Evolutionary conservation across 1,140 invertebrate species (phyloP).

Genomic region (Drosophila simulans): DNA sequence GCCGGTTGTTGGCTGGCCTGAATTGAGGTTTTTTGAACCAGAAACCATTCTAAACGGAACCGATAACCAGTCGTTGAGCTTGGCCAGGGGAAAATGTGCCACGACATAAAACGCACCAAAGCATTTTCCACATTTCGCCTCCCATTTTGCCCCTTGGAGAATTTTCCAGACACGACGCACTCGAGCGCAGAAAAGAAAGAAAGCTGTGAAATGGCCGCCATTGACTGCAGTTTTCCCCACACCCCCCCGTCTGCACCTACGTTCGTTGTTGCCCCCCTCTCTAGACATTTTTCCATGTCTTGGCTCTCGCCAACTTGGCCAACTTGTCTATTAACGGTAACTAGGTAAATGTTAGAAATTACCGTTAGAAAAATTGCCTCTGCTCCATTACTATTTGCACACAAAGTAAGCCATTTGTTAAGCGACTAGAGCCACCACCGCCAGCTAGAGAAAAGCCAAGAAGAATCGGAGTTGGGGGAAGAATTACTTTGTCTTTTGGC

Average conservation of each 20-base stretch:
- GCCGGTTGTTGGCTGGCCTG: constrained; percentile 15
- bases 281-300: constrained; percentile 70
- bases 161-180: constrained; percentile 57
- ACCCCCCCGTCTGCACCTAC: too few species aligned
- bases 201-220: constrained; percentile 73
- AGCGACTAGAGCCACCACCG: too few species aligned
- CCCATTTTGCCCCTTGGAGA: background rate
- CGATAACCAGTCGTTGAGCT: constrained; percentile 67
- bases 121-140: constrained; percentile 10
- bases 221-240: constrained; percentile 23
- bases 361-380: constrained; percentile 78
- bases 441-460: too few species aligned
- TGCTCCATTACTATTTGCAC: constrained; percentile 53
- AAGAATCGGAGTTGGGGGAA: too few species aligned
- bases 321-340: constrained; percentile 83
- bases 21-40: constrained; percentile 39
- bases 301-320: constrained; percentile 74
- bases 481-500: background rate
- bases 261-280: background rate
- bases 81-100: constrained; percentile 51
- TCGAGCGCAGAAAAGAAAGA: constrained; percentile 69
- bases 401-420: constrained; percentile 63
- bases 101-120: constrained; percentile 36
- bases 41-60: constrained; percentile 64
- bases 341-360: constrained; percentile 80